Conservation (phyloP, 2,888 invertebrate species). For the Neuroscelio doddi region DNA sequence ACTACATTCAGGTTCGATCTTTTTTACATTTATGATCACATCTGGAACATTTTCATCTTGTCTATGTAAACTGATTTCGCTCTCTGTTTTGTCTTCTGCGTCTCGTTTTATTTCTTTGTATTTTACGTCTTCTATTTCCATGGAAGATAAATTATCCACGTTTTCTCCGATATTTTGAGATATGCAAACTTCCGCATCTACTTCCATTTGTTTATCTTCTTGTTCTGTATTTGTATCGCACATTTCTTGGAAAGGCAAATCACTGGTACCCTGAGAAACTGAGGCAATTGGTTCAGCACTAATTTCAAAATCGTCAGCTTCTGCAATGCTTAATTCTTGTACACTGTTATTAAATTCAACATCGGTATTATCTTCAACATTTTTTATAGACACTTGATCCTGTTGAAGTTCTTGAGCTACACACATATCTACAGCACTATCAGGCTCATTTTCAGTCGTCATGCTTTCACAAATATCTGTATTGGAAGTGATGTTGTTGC, state of each 20-base stretch:
- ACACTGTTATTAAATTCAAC: too few species aligned
- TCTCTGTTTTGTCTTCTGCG: conserved; percentile 7
- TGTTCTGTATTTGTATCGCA: background rate
- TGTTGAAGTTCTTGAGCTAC: conserved; percentile 11
- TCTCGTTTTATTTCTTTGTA: background rate
- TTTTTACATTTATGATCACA: too few species aligned
- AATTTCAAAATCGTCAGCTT: background rate
- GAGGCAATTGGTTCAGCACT: background rate
- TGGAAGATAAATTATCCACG: too few species aligned
- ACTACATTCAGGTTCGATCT: conserved; percentile 15
- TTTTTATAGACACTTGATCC: conserved; percentile 27
- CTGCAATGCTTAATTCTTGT: too few species aligned
- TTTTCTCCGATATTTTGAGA: conserved; percentile 8
- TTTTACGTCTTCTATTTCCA: too few species aligned
- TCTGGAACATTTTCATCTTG: too few species aligned
- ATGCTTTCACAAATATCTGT: conserved; percentile 9
- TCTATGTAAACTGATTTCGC: too few species aligned
- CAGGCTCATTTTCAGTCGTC: background rate
- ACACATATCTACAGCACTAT: background rate
- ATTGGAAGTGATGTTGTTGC: conserved; percentile 26
- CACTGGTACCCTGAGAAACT: too few species aligned
- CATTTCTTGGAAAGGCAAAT: too few species aligned
- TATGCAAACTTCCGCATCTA: conserved; percentile 10
- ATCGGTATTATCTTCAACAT: background rate
- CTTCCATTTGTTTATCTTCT: background rate